Base-by-base conservation (phyloP, 2,888 invertebrate genomes). In the Drosophila subquinaria region DNA sequence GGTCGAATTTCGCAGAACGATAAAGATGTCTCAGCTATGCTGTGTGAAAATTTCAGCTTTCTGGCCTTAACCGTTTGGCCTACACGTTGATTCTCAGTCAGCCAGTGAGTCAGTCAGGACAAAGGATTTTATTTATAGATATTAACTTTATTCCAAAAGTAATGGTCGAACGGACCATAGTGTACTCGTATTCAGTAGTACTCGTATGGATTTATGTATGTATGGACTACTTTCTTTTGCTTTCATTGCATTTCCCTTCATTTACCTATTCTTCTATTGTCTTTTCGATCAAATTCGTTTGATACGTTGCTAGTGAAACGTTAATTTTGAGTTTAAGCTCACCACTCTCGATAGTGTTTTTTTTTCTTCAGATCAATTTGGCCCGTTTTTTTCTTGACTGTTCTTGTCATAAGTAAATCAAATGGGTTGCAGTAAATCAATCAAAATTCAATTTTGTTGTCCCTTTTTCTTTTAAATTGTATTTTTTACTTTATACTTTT, bases 381-480 rank as follows among this genome's bases (percentile, higher is more conserved):
- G 40, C 6, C 15, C 33, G 47, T 33, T 8, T 8, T 38, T 56
- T 62, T 36, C 43, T 9, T 8, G 35, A 38, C n/a, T 45, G 15
- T 27, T 36, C 36, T 35, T 10, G 4, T 9, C 36, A 15, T 40
- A 53, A 64, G 57, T 55, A 20, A 33, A 42, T 56, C 65, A 51
- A 60, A 61, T 15, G 59, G 43, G 45, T 60, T 48, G 20, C 53
- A 42, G 13, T 10, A 47, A 85, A 79, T 79, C 86, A 85, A 88
- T 85, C 76, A 76, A 72, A 74, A 71, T 72, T 76, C 42, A 48
- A 73, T 73, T 85, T 74, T 55, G 30, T 45, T 53, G 50, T 35
- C 50, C 61, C 43, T 60, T 64, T 48, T 57, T n/a, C 3, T 27
- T 51, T 30, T 20, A 15, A 17, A 23, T 15, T 61, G 27, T 51